Evolutionary conservation across 2,797 vertebrate genomes (phyloP), one percentile per base, ranked within the genome.

Genomic region (Peromyscus melanophrys): DNA sequence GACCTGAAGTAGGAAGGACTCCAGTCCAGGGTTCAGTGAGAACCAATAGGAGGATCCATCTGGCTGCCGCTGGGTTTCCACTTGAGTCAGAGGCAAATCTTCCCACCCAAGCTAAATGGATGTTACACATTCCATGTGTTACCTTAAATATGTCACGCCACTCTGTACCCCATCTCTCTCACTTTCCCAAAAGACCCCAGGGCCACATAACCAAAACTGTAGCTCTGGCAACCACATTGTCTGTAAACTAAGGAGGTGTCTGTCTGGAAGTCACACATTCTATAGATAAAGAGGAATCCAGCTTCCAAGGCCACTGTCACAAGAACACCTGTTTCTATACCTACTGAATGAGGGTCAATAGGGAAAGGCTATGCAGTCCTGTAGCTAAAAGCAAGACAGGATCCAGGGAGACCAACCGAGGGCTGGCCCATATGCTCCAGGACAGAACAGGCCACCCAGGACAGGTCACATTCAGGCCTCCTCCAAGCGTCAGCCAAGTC

Each of bases 271-370:
- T 8, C n/a, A 34, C 29, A 16, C 25, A 6, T 3, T 63, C 75
- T 92, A 13, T 55, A 55, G 52, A 27, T 40, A 27, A 46, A 49
- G 31, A 29, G 23, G 6, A 14, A 17, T 4, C 29, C 34, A 8
- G 31, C 34, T 14, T 59, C 29, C 57, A 1, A 40, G 14, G 78
- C 12, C 4, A 31, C 10, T 0, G 0, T 34, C 63, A 23, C 40
- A 31, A 19, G 19, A 31, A 69, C 23, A 40, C 1, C 7, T 75
- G 7, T n/a, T 23, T 34, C 9, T 40, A 67, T 0, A 29, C 8
- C 27, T 29, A 6, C 46, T 43, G 27, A 46, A 23, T 11, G 4
- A 57, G 4, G 40, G 23, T 7, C 65, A 6, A 25, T 3, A 9
- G 25, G 43, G 31, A 37, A 10, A n/a, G 31, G 25, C 4, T 7